Evolutionary conservation across 2,113 vertebrate genomes (phyloP).

Genomic region (Cephalopholis sonnerati): DNA sequence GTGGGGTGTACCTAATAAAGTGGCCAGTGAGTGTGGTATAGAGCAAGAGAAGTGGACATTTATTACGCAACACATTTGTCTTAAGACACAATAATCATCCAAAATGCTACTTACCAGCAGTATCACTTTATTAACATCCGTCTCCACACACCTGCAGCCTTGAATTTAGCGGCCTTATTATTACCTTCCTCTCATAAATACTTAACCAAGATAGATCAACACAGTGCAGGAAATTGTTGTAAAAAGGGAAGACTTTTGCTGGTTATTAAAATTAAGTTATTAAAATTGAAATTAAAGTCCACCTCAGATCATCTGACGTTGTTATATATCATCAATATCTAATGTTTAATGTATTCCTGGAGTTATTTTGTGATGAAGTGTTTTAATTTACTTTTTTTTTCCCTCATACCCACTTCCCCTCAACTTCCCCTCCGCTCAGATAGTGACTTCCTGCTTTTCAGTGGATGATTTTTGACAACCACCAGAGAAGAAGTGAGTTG

Average conservation of each 20-base stretch:
- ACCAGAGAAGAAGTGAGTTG: constrained; percentile 34
- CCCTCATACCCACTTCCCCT: neutral
- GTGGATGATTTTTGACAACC: constrained; percentile 31
- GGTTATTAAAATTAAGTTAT: constrained; percentile 59
- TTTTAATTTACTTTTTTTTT: constrained; percentile 56
- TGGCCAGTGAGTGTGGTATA: too few relatives aligned
- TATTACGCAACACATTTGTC: constrained; percentile 9
- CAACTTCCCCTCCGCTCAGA: constrained; percentile 5
- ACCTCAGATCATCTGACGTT: constrained; percentile 23
- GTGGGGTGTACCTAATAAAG: too few relatives aligned
- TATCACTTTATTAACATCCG: constrained; percentile 25
- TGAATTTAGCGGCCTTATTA: constrained; percentile 60
- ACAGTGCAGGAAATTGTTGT: constrained; percentile 41
- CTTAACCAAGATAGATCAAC: constrained; percentile 67
- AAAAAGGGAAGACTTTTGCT: constrained; percentile 8
- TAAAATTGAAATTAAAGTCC: constrained; percentile 69
- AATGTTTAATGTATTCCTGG: constrained; percentile 50
- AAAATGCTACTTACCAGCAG: constrained; percentile 10
- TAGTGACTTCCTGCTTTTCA: constrained; percentile 32
- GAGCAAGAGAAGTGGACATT: neutral
- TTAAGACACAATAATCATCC: constrained; percentile 20
- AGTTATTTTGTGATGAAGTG: constrained; percentile 68
- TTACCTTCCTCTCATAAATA: constrained; percentile 69
- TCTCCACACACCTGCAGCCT: constrained; percentile 38
- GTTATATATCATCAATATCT: constrained; percentile 54